A percentile compares a stretch with the other conserved stretches of the same genome.
Evolutionary conservation across 2,797 vertebrate species (phyloP).

Genomic region (Pangasius mekongensis): DNA sequence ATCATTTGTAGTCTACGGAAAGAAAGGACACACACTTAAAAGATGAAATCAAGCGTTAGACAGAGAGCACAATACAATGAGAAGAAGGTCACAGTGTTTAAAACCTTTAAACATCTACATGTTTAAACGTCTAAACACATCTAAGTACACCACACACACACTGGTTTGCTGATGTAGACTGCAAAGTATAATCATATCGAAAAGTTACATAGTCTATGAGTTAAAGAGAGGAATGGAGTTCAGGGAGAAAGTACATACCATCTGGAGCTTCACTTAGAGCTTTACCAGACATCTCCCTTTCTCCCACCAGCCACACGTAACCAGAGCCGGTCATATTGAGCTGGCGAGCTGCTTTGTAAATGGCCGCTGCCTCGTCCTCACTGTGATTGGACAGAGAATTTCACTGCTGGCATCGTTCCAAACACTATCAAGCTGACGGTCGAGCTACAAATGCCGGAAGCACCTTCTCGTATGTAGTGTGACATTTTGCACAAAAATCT

Average conservation of each 20-base stretch:
- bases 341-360: constrained; percentile 90
- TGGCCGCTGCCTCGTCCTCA: constrained; percentile 91
- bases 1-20: constrained; percentile 67
- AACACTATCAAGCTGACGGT: constrained; percentile 23
- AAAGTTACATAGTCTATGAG: constrained; percentile 48
- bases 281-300: constrained; percentile 93
- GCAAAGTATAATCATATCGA: constrained; percentile 53
- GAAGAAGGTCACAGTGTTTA: constrained; percentile 65
- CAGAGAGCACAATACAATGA: constrained; percentile 73
- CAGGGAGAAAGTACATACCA: constrained; percentile 72
- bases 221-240: constrained; percentile 19
- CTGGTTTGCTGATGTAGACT: constrained; percentile 53
- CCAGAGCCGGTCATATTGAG: constrained; percentile 97
- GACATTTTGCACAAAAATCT: constrained; percentile 24
- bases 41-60: constrained; percentile 80
- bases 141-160: constrained; percentile 54
- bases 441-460: constrained; percentile 24
- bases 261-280: constrained; percentile 93
- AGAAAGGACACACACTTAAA: constrained; percentile 78
- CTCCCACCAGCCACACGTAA: constrained; percentile 97
- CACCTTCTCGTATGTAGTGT: constrained; percentile 28
- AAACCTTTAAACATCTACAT: constrained; percentile 78
- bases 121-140: constrained; percentile 79
- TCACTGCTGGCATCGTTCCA: not conserved
- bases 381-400: constrained; percentile 69